Evolutionary conservation across 2,113 vertebrate species (phyloP).

Genomic region (Esox niger): DNA sequence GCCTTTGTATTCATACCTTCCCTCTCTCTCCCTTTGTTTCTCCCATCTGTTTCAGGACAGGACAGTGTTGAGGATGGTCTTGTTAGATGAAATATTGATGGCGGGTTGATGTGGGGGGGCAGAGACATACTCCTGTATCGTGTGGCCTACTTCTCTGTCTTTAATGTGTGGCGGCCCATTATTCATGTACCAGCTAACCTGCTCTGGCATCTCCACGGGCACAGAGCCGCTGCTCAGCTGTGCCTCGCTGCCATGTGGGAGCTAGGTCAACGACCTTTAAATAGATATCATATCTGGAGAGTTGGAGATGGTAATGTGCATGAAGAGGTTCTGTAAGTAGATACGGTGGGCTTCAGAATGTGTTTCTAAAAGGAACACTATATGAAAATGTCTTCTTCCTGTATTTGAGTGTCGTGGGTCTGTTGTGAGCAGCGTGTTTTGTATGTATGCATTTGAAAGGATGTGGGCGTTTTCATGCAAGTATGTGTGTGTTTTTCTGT

Average conservation of each 20-base stretch:
- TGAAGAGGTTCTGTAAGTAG: background rate
- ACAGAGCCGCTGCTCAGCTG: conserved; percentile 40
- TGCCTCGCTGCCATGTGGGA: conserved; percentile 37
- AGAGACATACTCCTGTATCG: conserved; percentile 45
- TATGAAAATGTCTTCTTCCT: too few species aligned
- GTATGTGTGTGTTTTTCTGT: background rate
- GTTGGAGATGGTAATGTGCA: background rate
- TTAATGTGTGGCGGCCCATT: conserved; percentile 60
- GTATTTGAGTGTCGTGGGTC: too few species aligned
- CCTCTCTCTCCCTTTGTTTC: conserved; percentile 38
- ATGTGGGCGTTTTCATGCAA: background rate
- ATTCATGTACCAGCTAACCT: conserved; percentile 65
- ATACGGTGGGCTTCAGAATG: background rate
- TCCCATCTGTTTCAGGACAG: conserved; percentile 43
- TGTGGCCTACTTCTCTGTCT: conserved; percentile 67
- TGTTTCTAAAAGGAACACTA: too few species aligned
- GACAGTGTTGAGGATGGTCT: conserved; percentile 46
- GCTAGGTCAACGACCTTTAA: conserved; percentile 63
- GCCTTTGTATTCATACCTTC: conserved; percentile 24
- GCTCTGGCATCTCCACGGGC: conserved; percentile 55
- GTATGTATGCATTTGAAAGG: too few species aligned
- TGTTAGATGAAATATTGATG: conserved; percentile 76
- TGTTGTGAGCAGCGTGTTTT: too few species aligned
- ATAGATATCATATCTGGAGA: conserved; percentile 52
- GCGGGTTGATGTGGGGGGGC: conserved; percentile 65